Percentiles rank a stretch among this genome's conserved stretches.
Evolutionary conservation across 1,140 invertebrate genomes (phyloP).

Genomic region (Papilio helenus): DNA sequence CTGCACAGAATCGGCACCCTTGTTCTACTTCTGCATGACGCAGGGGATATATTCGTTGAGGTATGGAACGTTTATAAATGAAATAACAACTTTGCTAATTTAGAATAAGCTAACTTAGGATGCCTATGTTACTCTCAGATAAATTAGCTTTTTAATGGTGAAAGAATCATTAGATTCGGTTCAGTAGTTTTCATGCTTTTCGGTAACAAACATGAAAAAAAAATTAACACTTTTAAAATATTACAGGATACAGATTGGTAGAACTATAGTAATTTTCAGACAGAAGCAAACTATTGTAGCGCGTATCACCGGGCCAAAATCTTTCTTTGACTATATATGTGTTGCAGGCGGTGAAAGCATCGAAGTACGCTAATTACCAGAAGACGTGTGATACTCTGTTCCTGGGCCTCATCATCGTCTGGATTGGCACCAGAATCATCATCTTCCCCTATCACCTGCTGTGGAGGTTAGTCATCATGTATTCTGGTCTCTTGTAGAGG

Average conservation of each 20-base stretch:
- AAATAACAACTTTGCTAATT: neutral
- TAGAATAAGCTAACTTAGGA: too few relatives aligned
- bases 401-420: conserved; percentile 93
- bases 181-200: neutral
- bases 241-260: too few relatives aligned
- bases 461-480: conserved; percentile 84
- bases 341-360: conserved; percentile 93
- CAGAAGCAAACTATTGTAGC: too few relatives aligned
- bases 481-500: too few relatives aligned
- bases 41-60: conserved; percentile 97
- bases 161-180: neutral
- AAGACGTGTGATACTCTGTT: conserved; percentile 94
- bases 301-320: too few relatives aligned
- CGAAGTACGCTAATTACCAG: conserved; percentile 95
- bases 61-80: conserved; percentile 77
- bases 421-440: conserved; percentile 93
- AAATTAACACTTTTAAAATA: too few relatives aligned
- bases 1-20: conserved; percentile 95
- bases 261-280: too few relatives aligned
- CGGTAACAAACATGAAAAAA: too few relatives aligned
- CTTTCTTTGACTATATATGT: conserved; percentile 33
- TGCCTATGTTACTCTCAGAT: too few relatives aligned
- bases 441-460: conserved; percentile 95
- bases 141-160: too few relatives aligned
- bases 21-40: conserved; percentile 97